Evolutionary conservation across 2,113 vertebrate species (phyloP), one percentile per base, ranked within the genome.

Genomic region (Perca fluviatilis): DNA sequence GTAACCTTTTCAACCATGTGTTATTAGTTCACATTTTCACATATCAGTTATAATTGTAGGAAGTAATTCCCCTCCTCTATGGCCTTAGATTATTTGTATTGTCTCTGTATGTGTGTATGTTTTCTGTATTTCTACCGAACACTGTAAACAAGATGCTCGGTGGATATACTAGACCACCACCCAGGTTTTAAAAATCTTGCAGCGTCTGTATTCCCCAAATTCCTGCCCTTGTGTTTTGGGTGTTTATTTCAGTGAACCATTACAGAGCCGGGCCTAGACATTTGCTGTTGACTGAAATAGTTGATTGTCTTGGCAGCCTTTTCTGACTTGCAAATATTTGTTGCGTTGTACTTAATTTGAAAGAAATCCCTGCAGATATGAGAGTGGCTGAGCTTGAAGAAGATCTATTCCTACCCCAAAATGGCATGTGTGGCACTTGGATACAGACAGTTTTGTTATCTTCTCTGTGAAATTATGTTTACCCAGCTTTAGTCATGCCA

Each of bases 201-300:
- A 51, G 70, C 57, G 57, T 81, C 63, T 76, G 63, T 85, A 13
- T 71, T 75, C 62, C 50, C 72, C 21, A 50, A 23, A 21, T 43
- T 43, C 1, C 27, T 15, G 57, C 69, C 69, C 62, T 43, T 54
- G 60, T 47, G 74, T 14, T 73, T 46, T 27, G 36, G 7, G 9
- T 54, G 27, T 66, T 79, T 76, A 73, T 53, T 79, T 69, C 30
- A 57, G 74, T 13, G 64, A 64, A 36, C 62, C 16, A 76, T 74
- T 60, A 61, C 51, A 0, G 46, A 56, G 54, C 8, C 0, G 23
- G 21, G 51, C 49, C 27, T 7, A 27, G 58, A 46, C 54, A 63
- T 81, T 80, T 85, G 51, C 73, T 76, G 58, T 66, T 61, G 13
- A 58, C 75, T 72, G 27, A 77, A 86, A 80, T 50, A 65, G 61